These are phyloP conservation scores for Pedicia rivosa DNA, from an alignment of 2,888 invertebrate species.

Conservation along the genomic window DNA sequence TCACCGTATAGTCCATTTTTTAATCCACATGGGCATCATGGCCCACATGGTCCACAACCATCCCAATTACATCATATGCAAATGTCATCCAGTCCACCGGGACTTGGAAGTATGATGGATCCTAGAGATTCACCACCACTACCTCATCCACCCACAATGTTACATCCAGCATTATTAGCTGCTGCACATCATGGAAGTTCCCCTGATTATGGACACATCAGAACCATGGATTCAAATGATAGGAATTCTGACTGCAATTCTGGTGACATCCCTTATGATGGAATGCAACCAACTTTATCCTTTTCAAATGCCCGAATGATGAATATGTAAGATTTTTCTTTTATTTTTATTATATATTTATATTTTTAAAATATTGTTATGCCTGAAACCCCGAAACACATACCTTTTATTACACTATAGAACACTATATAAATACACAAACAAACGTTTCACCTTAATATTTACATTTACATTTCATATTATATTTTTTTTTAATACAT, in stretches of 20 bases:
- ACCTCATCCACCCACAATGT: conserved; percentile 68
- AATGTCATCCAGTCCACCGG: conserved; percentile 38
- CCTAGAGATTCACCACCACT: conserved; percentile 71
- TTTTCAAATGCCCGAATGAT: conserved; percentile 45
- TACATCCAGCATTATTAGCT: conserved; percentile 72
- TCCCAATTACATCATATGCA: conserved; percentile 29
- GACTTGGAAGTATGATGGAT: conserved; percentile 43
- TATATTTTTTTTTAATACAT: too few species aligned
- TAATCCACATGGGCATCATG: conserved; percentile 37
- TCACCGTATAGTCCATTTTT: conserved; percentile 85
- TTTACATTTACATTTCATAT: too few species aligned
- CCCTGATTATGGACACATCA: conserved; percentile 61
- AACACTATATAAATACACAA: too few species aligned
- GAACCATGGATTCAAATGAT: conserved; percentile 68
- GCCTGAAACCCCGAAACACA: too few species aligned
- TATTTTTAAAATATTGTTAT: too few species aligned
- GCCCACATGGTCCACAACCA: conserved; percentile 30
- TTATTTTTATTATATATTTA: conserved; percentile 1
- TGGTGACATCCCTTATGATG: conserved; percentile 80
- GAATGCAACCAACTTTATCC: conserved; percentile 92
- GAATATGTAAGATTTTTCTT: conserved; percentile 1
- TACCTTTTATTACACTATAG: too few species aligned
- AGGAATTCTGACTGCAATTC: conserved; percentile 83
- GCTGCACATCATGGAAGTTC: conserved; percentile 68
- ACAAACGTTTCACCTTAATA: too few species aligned